phyloP scores from a whole-genome alignment of 2,797 vertebrate species.

The Macroramphosus scolopax region DNA sequence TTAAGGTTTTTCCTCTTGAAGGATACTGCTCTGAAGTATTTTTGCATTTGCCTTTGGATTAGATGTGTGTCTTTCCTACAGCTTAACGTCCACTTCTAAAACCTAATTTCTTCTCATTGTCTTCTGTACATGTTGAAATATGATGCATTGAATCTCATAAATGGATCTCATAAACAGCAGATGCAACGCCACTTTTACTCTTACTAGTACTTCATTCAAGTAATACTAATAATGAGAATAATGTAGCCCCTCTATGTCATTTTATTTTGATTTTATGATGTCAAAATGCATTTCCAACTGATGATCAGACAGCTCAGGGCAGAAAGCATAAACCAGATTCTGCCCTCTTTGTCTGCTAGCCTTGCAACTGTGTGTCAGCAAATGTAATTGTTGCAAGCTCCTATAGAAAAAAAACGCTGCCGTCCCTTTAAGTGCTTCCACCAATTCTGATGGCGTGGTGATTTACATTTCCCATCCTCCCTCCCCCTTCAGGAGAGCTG shows the following conservation, averaged over 20 bases:
- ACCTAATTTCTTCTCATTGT: constrained; percentile 57
- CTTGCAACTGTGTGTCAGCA: constrained; percentile 78
- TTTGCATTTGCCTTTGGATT: too few species aligned
- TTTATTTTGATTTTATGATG: too few species aligned
- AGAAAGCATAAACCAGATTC: constrained; percentile 62
- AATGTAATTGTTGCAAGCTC: constrained; percentile 79
- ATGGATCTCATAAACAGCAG: too few species aligned
- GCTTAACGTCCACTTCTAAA: too few species aligned
- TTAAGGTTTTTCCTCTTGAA: constrained; percentile 55
- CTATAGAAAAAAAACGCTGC: constrained; percentile 79
- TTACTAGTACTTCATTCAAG: too few species aligned
- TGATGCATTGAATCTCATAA: constrained; percentile 27
- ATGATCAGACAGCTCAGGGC: constrained; percentile 47
- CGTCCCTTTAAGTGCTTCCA: constrained; percentile 87
- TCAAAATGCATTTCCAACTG: constrained; percentile 49
- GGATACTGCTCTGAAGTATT: constrained; percentile 62
- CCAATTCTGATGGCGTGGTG: constrained; percentile 84
- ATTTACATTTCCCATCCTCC: constrained; percentile 85
- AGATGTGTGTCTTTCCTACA: too few species aligned
- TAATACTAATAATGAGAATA: too few species aligned
- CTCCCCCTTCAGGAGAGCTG: constrained; percentile 92
- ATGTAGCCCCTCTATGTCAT: too few species aligned
- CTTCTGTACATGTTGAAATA: constrained; percentile 56
- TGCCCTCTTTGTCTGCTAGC: constrained; percentile 77
- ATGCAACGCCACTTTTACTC: too few species aligned